Conservation (phyloP, 2,113 vertebrate species). For the Sturnira hondurensis region DNA sequence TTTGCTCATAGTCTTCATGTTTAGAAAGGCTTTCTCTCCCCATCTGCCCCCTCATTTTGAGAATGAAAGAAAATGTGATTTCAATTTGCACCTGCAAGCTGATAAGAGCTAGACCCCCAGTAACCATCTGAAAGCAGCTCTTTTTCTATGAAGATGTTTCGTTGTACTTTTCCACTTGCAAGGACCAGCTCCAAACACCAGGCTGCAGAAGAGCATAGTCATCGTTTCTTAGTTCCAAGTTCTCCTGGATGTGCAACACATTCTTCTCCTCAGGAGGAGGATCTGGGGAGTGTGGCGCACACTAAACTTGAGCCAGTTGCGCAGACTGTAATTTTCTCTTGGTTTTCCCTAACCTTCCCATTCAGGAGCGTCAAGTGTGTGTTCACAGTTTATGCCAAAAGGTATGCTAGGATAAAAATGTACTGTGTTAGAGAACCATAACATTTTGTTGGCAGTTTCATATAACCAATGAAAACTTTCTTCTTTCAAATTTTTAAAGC, state of each 20-base stretch:
- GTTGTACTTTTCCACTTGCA: not conserved
- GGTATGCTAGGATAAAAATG: not conserved
- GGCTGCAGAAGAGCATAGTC: not conserved
- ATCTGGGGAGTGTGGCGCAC: accelerated
- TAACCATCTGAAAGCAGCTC: not conserved
- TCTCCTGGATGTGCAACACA: not conserved
- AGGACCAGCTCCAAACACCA: not conserved
- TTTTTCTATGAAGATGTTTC: not conserved
- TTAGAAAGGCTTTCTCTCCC: not conserved
- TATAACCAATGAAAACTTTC: not conserved
- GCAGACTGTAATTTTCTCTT: not conserved
- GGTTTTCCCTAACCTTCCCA: not conserved
- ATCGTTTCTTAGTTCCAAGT: not conserved
- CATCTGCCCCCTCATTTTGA: not conserved
- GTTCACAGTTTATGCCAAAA: not conserved
- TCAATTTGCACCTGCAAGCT: not conserved
- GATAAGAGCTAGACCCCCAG: accelerated
- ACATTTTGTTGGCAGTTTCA: not conserved
- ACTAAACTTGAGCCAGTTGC: too few relatives aligned
- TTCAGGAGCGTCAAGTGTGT: not conserved
- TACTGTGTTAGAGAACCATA: not conserved
- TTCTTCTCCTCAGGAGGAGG: not conserved
- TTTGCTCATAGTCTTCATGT: not conserved
- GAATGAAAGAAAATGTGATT: not conserved
- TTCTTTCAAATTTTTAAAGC: conserved; percentile 17